These are phyloP conservation scores for Chionodraco myersi DNA, from an alignment of 2,113 vertebrate genomes.

Conservation along the genomic window DNA sequence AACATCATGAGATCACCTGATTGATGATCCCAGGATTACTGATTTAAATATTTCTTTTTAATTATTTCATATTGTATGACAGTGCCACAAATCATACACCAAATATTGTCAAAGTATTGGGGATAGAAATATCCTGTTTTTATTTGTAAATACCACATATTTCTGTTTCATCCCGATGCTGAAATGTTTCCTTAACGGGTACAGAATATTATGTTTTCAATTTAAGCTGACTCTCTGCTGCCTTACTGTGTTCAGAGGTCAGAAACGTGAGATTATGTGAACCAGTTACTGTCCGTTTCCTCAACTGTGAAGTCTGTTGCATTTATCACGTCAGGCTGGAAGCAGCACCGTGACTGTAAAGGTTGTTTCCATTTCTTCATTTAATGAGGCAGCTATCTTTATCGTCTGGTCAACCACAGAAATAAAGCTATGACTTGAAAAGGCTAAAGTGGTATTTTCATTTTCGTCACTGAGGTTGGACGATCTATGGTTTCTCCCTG, in stretches of 20 bases:
- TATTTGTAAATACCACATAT: neutral
- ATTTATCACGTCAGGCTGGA: conserved; percentile 6
- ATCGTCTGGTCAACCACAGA: conserved; percentile 55
- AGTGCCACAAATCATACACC: conserved; percentile 2
- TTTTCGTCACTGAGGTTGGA: neutral
- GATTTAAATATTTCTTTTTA: neutral
- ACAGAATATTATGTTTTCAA: neutral
- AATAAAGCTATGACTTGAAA: conserved; percentile 76
- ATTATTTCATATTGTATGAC: conserved; percentile 1
- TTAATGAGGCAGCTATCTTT: conserved; percentile 73
- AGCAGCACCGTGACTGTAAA: conserved; percentile 26
- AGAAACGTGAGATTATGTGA: conserved; percentile 45
- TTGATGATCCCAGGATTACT: neutral
- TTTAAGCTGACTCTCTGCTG: neutral
- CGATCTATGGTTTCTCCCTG: neutral
- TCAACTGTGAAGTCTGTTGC: neutral
- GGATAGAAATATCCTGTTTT: conserved; percentile 16
- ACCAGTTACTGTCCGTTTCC: conserved; percentile 34
- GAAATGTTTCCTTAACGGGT: neutral
- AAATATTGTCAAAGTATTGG: conserved; percentile 3
- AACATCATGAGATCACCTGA: neutral
- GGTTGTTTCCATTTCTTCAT: conserved; percentile 24
- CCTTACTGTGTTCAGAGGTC: neutral
- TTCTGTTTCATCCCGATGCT: neutral
- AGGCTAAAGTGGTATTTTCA: neutral